A percentile compares a stretch with the other conserved stretches of the same genome.
Evolutionary conservation across 30 jellyfish, hydroid and myxozoan species (phyloP).

Genomic region (Aurelia sp.): DNA sequence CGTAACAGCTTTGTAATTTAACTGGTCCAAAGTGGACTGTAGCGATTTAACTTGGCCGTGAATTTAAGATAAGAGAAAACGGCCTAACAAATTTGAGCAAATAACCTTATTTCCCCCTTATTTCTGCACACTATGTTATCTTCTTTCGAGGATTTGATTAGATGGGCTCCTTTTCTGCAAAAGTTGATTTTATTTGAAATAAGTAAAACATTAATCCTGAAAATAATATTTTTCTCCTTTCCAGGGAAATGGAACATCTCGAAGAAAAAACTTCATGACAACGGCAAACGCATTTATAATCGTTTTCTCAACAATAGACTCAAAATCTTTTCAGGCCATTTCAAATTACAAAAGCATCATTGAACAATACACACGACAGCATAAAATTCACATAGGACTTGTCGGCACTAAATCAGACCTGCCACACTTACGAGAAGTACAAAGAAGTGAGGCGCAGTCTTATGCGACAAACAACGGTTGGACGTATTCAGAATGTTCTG

Average conservation of each 20-base stretch:
- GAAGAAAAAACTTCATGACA: conserved; percentile 68
- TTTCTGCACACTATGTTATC: too few species aligned
- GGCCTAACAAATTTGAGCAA: too few species aligned
- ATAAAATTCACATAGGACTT: conserved; percentile 43
- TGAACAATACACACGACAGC: conserved; percentile 48
- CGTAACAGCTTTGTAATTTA: too few species aligned
- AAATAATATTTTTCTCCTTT: neutral
- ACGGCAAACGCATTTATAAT: conserved; percentile 57
- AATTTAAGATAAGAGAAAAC: too few species aligned
- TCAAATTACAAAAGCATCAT: conserved; percentile 29
- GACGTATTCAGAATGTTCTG: conserved; percentile 75
- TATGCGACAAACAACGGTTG: conserved; percentile 56
- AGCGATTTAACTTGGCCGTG: too few species aligned
- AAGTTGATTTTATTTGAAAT: neutral
- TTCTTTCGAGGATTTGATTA: too few species aligned
- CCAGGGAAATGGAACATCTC: conserved; percentile 68
- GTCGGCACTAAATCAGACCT: conserved; percentile 79
- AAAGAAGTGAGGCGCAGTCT: conserved; percentile 58
- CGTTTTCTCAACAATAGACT: conserved; percentile 64
- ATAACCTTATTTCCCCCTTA: too few species aligned
- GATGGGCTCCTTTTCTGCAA: too few species aligned
- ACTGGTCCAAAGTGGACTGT: too few species aligned
- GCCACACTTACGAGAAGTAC: conserved; percentile 65
- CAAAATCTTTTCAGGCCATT: conserved; percentile 58
- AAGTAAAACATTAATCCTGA: neutral